A percentile compares a stretch with the other conserved stretches of the same genome.
Conservation (phyloP, 2,797 vertebrate genomes). For the Girardinus metallicus region DNA sequence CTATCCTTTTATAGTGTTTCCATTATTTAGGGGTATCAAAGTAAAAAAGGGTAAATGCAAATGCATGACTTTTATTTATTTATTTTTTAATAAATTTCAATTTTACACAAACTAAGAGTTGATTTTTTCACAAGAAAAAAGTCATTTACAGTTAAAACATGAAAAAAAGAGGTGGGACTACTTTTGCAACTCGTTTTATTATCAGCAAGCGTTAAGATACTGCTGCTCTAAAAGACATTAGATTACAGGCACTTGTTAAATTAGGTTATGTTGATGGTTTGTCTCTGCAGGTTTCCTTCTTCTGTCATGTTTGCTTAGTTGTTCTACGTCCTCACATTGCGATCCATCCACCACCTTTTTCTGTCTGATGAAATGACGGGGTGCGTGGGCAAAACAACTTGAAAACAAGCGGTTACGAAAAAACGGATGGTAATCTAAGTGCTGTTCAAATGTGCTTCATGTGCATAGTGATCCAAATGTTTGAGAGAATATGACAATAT, state of each 20-base stretch:
- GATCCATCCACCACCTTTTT: not conserved
- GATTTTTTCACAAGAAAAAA: not conserved
- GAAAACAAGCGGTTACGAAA: not conserved
- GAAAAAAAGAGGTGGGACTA: not conserved
- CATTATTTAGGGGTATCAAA: not conserved
- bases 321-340: not conserved
- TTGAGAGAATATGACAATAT: not conserved
- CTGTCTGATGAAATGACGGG: not conserved
- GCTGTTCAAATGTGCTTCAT: not conserved
- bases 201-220: conserved; percentile 23
- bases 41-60: not conserved
- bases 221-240: conserved; percentile 32
- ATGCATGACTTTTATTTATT: not conserved
- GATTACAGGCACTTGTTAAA: conserved; percentile 24
- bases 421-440: too few relatives aligned
- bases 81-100: not conserved
- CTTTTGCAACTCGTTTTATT: not conserved
- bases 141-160: not conserved
- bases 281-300: conserved; percentile 14
- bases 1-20: not conserved
- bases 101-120: not conserved
- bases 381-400: conserved; percentile 6
- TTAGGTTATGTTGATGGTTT: conserved; percentile 25
- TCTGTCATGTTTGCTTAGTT: conserved; percentile 7
- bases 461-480: not conserved